These are phyloP conservation scores for Atractosteus spatula DNA, from an alignment of 2,113 vertebrate species.

Conservation along the genomic window DNA sequence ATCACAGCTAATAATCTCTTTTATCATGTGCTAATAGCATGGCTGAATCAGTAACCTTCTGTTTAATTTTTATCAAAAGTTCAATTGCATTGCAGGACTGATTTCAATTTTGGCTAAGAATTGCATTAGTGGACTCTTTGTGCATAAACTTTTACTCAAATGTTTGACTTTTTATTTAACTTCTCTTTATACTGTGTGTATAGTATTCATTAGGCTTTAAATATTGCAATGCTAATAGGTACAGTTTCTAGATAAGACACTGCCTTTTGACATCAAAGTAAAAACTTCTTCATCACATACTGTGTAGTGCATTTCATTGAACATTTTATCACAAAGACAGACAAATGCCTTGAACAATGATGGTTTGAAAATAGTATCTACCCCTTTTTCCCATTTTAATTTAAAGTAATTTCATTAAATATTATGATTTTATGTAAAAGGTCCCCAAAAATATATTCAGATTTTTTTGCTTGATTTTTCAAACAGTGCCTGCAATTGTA, in stretches of 20 bases:
- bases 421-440: too few species aligned
- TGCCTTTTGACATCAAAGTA: too few species aligned
- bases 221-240: too few species aligned
- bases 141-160: conserved; percentile 57
- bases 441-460: too few species aligned
- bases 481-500: too few species aligned
- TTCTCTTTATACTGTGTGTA: conserved; percentile 22
- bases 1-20: conserved; percentile 67
- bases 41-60: conserved; percentile 49
- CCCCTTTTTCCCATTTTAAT: too few species aligned
- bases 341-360: conserved; percentile 15
- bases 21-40: conserved; percentile 59
- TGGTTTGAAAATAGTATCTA: background rate
- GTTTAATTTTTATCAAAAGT: conserved; percentile 65
- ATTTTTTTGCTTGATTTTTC: too few species aligned
- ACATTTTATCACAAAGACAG: conserved; percentile 10
- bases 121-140: conserved; percentile 45
- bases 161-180: conserved; percentile 50
- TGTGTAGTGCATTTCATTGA: conserved; percentile 18
- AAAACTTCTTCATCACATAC: conserved; percentile 27
- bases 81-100: conserved; percentile 49
- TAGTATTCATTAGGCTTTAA: background rate
- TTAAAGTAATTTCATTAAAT: too few species aligned
- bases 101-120: conserved; percentile 41
- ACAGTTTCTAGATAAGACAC: conserved; percentile 2